phyloP scores from a whole-genome alignment of 2,113 vertebrate genomes.

The Catharus fuscescens region DNA sequence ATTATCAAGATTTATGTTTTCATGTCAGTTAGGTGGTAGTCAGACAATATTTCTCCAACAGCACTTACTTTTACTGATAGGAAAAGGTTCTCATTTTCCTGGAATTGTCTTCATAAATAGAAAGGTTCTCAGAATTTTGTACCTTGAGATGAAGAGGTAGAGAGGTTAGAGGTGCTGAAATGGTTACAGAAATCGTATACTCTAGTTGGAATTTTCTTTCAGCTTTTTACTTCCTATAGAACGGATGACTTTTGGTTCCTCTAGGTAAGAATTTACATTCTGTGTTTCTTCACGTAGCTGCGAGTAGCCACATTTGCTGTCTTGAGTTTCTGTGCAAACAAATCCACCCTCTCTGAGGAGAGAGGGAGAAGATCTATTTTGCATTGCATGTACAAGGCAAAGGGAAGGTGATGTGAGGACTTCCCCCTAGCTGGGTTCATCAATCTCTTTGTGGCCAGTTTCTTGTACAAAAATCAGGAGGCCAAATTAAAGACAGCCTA shows the following conservation, averaged over 20 bases:
- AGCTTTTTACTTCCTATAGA: neutral
- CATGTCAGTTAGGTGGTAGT: neutral
- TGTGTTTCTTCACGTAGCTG: neutral
- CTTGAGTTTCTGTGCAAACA: neutral
- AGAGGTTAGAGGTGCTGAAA: neutral
- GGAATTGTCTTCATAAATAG: neutral
- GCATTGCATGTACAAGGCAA: neutral
- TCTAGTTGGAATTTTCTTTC: neutral
- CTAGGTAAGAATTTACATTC: neutral
- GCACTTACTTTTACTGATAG: neutral
- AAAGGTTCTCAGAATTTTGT: neutral
- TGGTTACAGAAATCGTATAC: neutral
- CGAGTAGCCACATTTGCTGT: neutral
- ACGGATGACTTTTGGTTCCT: neutral
- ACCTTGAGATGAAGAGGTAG: neutral
- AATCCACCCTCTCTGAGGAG: neutral
- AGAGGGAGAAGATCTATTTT: neutral
- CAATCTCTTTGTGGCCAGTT: fast-evolving
- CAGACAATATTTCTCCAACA: neutral
- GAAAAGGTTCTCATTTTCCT: neutral
- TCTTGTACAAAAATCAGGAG: neutral
- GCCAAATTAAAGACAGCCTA: neutral
- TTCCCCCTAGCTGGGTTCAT: neutral
- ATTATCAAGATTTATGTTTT: neutral
- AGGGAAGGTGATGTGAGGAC: neutral